phyloP scores from a whole-genome alignment of 2,888 invertebrate genomes.

The Gerris lacustris region DNA sequence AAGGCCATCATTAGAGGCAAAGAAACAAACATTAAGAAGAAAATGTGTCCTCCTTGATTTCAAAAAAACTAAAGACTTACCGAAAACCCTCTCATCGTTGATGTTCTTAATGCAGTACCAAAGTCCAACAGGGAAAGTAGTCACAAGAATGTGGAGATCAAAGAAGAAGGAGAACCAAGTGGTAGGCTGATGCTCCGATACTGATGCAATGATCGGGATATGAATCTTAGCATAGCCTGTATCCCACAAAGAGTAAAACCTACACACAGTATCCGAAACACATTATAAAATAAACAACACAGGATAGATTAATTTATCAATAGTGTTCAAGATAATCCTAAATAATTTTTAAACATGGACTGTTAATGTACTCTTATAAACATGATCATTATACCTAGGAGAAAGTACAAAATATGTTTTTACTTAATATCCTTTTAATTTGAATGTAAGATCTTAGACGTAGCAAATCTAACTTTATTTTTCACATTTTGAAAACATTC shows the following conservation, averaged over 20 bases:
- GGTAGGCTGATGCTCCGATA: conserved; percentile 98
- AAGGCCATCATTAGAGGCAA: too few relatives aligned
- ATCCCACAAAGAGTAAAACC: conserved; percentile 98
- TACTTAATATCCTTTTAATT: too few relatives aligned
- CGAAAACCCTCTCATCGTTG: conserved; percentile 94
- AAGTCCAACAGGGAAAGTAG: conserved; percentile 93
- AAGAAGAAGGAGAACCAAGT: conserved; percentile 99
- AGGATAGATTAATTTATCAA: background rate
- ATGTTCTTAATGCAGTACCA: conserved; percentile 98
- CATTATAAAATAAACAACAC: background rate
- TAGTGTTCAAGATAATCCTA: too few relatives aligned
- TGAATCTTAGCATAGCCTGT: conserved; percentile 99
- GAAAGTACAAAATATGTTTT: too few relatives aligned
- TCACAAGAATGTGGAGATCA: conserved; percentile 90
- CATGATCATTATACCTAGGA: too few relatives aligned
- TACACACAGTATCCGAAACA: conserved; percentile 32
- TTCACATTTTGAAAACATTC: too few relatives aligned
- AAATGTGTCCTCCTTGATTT: too few relatives aligned
- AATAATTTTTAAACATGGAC: too few relatives aligned
- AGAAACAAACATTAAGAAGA: too few relatives aligned
- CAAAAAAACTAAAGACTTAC: conserved; percentile 44
- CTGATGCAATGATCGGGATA: conserved; percentile 97
- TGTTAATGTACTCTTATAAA: too few relatives aligned
- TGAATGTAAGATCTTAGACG: too few relatives aligned
- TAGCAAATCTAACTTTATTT: too few relatives aligned